Conservation (phyloP, 2,888 invertebrate species). For the Fragum sueziense region DNA sequence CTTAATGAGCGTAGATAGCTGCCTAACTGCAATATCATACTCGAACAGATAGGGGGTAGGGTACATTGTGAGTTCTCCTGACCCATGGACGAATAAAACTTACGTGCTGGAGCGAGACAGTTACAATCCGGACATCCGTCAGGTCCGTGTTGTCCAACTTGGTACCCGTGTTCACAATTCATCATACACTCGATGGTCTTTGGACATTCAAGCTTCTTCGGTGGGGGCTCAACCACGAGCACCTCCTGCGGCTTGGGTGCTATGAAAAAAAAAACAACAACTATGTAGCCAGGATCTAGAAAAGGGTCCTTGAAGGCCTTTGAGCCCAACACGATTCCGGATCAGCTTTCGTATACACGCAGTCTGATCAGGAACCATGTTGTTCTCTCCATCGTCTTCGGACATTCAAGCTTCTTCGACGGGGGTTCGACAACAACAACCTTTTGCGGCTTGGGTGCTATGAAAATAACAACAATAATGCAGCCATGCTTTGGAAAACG, state of each 20-base stretch:
- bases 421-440: constrained; percentile 21
- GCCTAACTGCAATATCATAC: too few species aligned
- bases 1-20: too few species aligned
- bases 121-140: constrained; percentile 63
- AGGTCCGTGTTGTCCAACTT: constrained; percentile 49
- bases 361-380: constrained; percentile 56
- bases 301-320: too few species aligned
- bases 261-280: too few species aligned
- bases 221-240: constrained; percentile 22
- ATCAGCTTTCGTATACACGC: constrained; percentile 58
- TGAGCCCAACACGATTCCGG: too few species aligned
- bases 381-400: constrained; percentile 59
- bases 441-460: constrained; percentile 38
- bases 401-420: constrained; percentile 53
- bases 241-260: constrained; percentile 37
- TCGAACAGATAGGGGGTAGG: too few species aligned
- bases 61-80: too few species aligned
- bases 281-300: too few species aligned
- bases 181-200: constrained; percentile 61
- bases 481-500: too few species aligned
- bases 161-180: constrained; percentile 59
- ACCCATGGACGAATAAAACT: constrained; percentile 22
- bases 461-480: too few species aligned
- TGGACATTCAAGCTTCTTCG: constrained; percentile 55
- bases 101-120: constrained; percentile 53